Evolutionary conservation across 2,113 vertebrate species (phyloP).

Genomic region (Ptilorrhoa leucosticta): DNA sequence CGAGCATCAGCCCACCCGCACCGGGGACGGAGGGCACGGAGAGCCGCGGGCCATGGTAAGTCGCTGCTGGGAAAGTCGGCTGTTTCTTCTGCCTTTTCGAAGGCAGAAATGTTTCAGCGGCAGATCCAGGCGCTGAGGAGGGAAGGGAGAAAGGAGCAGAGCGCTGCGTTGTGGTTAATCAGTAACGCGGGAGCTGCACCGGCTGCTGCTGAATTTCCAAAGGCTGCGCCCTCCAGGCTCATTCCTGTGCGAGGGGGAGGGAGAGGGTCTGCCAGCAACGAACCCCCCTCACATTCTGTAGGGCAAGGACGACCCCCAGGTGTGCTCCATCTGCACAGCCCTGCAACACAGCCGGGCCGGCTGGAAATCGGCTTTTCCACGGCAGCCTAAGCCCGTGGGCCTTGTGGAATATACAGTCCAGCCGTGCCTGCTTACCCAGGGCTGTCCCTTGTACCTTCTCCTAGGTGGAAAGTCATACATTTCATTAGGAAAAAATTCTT

Average conservation of each 20-base stretch:
- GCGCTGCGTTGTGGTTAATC: background rate
- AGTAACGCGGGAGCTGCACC: background rate
- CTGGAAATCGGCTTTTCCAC: background rate
- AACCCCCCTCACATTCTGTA: background rate
- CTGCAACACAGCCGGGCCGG: fast-evolving
- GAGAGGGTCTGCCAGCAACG: background rate
- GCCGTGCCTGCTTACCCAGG: background rate
- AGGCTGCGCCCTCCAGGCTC: background rate
- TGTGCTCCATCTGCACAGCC: background rate
- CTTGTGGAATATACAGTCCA: background rate
- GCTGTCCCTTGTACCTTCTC: background rate
- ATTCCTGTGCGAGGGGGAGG: background rate
- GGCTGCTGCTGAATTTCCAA: background rate
- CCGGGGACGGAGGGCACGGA: background rate
- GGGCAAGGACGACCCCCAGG: fast-evolving
- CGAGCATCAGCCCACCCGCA: background rate
- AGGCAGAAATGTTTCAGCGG: background rate
- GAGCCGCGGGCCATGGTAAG: conserved; percentile 27
- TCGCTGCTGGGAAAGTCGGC: background rate
- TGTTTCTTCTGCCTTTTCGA: fast-evolving
- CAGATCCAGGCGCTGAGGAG: background rate
- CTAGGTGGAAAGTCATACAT: background rate
- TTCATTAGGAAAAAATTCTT: background rate
- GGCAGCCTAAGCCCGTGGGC: fast-evolving
- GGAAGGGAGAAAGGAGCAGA: background rate